Evolutionary conservation across 2,113 vertebrate species (phyloP).

Genomic region (Narcine bancroftii): DNA sequence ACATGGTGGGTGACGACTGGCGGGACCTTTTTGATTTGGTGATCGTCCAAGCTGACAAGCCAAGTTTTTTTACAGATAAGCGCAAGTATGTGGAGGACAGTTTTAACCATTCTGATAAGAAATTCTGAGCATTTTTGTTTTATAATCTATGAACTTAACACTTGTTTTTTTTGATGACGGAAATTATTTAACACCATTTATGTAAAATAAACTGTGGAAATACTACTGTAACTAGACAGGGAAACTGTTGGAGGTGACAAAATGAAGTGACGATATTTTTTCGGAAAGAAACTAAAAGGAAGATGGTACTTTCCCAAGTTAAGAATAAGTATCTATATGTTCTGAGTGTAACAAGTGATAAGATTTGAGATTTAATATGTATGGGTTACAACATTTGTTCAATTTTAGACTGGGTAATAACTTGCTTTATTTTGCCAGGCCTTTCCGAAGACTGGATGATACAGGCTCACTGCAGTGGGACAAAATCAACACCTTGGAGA

Average conservation of each 20-base stretch:
- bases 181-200: neutral
- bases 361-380: too few species aligned
- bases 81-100: conserved; percentile 55
- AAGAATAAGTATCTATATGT: neutral
- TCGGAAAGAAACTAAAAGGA: neutral
- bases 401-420: neutral
- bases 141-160: too few species aligned
- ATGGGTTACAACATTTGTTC: neutral
- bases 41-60: conserved; percentile 69
- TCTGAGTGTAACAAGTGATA: too few species aligned
- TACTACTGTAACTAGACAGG: neutral
- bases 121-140: too few species aligned
- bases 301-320: neutral
- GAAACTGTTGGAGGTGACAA: neutral
- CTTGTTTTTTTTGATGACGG: too few species aligned
- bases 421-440: conserved; percentile 47
- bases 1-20: conserved; percentile 71
- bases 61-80: conserved; percentile 66
- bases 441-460: conserved; percentile 67
- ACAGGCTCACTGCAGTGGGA: conserved; percentile 66
- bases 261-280: neutral
- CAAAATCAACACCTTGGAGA: conserved; percentile 63
- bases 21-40: conserved; percentile 65
- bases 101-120: neutral
- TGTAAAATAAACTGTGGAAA: neutral